phyloP scores from a whole-genome alignment of 2,888 invertebrate genomes.

The Drosophila infuscata region DNA sequence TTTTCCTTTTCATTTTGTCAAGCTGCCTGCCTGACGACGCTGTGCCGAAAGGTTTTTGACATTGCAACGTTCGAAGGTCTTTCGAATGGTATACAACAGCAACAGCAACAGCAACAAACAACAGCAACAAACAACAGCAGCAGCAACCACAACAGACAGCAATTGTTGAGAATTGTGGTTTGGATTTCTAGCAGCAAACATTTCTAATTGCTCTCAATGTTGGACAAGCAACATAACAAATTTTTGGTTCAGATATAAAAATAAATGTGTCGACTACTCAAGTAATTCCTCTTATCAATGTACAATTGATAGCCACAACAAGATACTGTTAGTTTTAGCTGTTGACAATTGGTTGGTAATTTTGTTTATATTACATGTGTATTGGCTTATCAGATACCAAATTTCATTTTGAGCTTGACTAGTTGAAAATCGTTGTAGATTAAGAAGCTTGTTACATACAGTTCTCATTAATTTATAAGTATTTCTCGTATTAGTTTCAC shows the following conservation, averaged over 20 bases:
- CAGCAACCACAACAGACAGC: background rate
- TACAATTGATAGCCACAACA: background rate
- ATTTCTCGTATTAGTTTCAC: background rate
- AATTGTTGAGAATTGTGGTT: background rate
- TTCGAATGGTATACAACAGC: conserved; percentile 41
- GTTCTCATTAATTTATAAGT: conserved; percentile 20
- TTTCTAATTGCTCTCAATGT: background rate
- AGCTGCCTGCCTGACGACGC: conserved; percentile 46
- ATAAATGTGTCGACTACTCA: background rate
- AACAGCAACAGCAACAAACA: conserved; percentile 7
- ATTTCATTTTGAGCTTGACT: background rate
- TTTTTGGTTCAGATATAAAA: background rate
- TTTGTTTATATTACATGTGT: background rate
- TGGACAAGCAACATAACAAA: background rate
- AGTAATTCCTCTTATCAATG: background rate
- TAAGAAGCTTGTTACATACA: conserved; percentile 16
- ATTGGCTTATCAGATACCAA: background rate
- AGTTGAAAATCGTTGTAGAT: background rate
- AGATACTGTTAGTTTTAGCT: background rate
- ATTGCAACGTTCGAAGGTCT: conserved; percentile 64
- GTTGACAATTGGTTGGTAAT: background rate
- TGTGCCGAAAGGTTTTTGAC: conserved; percentile 65
- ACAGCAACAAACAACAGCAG: conserved; percentile 13
- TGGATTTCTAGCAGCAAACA: conserved; percentile 6
- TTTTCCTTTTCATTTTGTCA: conserved; percentile 49